Percentiles rank a stretch among this genome's conserved stretches.
Conservation (phyloP, 2,113 vertebrate species). For the Trinectes maculatus region DNA sequence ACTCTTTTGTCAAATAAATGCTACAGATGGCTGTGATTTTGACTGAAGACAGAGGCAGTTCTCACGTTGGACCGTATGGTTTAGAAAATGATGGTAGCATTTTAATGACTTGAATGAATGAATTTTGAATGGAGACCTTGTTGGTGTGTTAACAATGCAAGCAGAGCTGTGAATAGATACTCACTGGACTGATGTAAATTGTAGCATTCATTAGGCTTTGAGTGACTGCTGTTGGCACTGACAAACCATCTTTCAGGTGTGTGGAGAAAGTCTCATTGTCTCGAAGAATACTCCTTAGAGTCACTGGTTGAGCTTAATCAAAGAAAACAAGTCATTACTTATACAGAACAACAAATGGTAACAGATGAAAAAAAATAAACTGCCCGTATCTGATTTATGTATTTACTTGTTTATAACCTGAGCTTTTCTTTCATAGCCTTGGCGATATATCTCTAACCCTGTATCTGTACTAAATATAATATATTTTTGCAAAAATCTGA, state of each 20-base stretch:
- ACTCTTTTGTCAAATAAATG: constrained; percentile 22
- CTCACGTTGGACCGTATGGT: neutral
- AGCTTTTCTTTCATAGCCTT: constrained; percentile 2
- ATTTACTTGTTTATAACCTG: neutral
- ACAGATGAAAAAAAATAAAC: too few species aligned
- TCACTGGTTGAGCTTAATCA: constrained; percentile 63
- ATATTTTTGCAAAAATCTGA: constrained; percentile 12
- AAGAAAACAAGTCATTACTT: constrained; percentile 8
- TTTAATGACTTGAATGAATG: constrained; percentile 13
- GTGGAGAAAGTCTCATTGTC: constrained; percentile 75
- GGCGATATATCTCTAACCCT: constrained; percentile 1
- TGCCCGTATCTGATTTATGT: too few species aligned
- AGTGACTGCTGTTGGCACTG: constrained; percentile 47
- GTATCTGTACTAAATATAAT: constrained; percentile 34
- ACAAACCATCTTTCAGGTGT: constrained; percentile 68
- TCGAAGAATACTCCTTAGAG: constrained; percentile 66
- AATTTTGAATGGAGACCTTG: too few species aligned
- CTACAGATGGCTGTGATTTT: constrained; percentile 5
- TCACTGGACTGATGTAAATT: constrained; percentile 67
- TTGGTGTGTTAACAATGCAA: too few species aligned
- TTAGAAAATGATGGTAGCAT: constrained; percentile 15
- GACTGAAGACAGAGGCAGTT: constrained; percentile 11
- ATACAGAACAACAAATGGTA: neutral
- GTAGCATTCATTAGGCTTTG: constrained; percentile 67
- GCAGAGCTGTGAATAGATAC: constrained; percentile 15